Base-by-base conservation (phyloP, 2,113 vertebrate genomes). In the Pogona vitticeps region DNA sequence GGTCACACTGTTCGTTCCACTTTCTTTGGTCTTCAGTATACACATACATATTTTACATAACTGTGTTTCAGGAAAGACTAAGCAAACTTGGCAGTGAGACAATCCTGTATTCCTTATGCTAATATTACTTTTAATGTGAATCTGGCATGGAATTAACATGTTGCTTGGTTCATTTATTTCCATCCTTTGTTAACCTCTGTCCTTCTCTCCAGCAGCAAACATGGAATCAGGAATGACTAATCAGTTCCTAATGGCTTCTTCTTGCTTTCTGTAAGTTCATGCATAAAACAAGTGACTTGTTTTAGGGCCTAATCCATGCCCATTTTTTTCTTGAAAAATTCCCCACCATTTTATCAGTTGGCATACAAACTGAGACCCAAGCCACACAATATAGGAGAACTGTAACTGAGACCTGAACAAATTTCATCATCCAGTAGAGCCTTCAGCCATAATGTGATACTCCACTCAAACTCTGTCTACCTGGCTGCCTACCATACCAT, bases 171-270 rank as follows among this genome's bases (percentile, higher is more conserved):
- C 38, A 86, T 82, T 56, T 5, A 0, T 81, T 90, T 86, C n/a
- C 28, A 14, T 87, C 84, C 52, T 84, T 65, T 77, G 38, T 42
- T 92, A 86, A 91, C 5, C 1, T 91, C 18, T 7, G 63, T 71
- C 83, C 21, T n/a, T n/a, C n/a, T 58, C 46, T 82, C 70, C 86
- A 68, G 33, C 12, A 90, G 26, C 21, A 59, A 42, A 70, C 2
- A 33, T 14, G 3, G 38, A 76, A 15, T 31, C 20, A 82, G 84
- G 86, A 63, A 61, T 87, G 52, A 78, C 7, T 86, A n/a, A 90
- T 52, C 87, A 40, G 15, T 84, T 52, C 65, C 7, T 2, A 38
- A 63, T 58, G 9, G 4, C 4, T 76, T 71, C 15, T 70, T 15
- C 68, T 75, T 91, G 23, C 61, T 18, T 84, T 6, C 90, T 89